phyloP scores from a whole-genome alignment of 2,888 invertebrate genomes.

The Lathronympha strigana region DNA sequence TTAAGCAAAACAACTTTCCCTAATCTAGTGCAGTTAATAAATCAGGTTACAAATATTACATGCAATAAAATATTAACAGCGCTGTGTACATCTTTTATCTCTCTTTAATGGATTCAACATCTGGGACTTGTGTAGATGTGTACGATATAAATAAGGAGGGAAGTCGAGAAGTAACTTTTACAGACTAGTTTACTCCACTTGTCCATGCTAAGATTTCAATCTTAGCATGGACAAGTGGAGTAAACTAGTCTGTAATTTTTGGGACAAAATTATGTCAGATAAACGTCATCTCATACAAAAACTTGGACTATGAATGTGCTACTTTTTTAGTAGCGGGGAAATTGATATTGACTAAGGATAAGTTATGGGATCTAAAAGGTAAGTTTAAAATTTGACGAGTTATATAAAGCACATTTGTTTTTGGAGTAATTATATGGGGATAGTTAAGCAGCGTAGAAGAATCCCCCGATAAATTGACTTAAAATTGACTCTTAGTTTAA shows the following conservation, averaged over 20 bases:
- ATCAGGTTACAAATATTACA: constrained; percentile 73
- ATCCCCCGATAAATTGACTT: too few relatives aligned
- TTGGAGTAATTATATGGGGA: constrained; percentile 6
- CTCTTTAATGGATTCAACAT: constrained; percentile 58
- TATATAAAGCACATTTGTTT: constrained; percentile 5
- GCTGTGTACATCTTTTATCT: constrained; percentile 60
- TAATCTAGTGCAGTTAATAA: constrained; percentile 57
- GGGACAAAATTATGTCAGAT: too few relatives aligned
- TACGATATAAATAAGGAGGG: constrained; percentile 28
- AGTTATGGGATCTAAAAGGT: not conserved
- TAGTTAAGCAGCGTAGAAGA: too few relatives aligned
- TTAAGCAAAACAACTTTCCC: too few relatives aligned
- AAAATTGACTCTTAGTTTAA: too few relatives aligned
- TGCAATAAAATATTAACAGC: constrained; percentile 71
- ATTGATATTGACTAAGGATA: not conserved
- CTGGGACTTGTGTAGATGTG: constrained; percentile 44
- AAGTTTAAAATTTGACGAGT: constrained; percentile 6
- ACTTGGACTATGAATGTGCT: too few relatives aligned
- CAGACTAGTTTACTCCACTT: too few relatives aligned
- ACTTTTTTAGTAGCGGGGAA: too few relatives aligned
- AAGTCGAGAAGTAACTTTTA: constrained; percentile 13
- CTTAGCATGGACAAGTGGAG: too few relatives aligned
- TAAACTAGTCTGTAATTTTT: too few relatives aligned
- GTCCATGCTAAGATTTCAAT: too few relatives aligned
- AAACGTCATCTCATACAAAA: too few relatives aligned